Evolutionary conservation across 1,140 invertebrate genomes (phyloP), one percentile per base, ranked within the genome.

Genomic region (Chlorops oryzae): DNA sequence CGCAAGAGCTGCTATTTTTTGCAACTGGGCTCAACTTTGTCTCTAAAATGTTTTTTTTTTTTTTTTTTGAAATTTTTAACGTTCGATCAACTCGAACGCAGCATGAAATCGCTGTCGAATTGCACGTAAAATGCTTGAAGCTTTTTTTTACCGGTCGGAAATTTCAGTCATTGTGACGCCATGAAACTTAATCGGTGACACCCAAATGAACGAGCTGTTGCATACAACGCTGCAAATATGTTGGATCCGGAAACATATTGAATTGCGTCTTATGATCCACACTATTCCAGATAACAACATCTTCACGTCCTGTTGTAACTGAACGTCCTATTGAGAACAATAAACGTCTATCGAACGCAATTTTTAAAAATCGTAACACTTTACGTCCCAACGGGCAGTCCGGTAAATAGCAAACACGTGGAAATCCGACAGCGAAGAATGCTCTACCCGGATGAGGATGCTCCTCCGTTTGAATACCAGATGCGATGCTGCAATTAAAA

Each of bases 261-360:
- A 86, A 77, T 70, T 88, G 85, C 10, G 90, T 92, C 72, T 92
- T 92, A 62, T 92, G 90, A 63, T 92, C 90, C 42, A 93, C 87
- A 62, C 84, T 86, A 72, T 93, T 91, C 92, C 92, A 96, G 7
- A 89, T 86, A 12, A 94, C 87, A 38, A 92, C 88, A 74, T 95
- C 87, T 66, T 88, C 83, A 52, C 85, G 81, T 1, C 92, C 92
- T 3, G 90, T 94, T 3, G 92, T 96, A 20, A 86, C 81, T 1
- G 91, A 94, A 45, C 84, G 78, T 5, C 88, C 87, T 45, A 96
- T 84, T 0, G 89, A 92, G 69, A 96, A 96, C 52, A 90, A 84
- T 40, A 92, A 68, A 45, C 87, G 80, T 13, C 88, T 75, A 59
- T 91, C 84, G 77, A 91, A 96, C 5, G 90, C 91, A 43, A 83